Conservation (phyloP, 2,797 vertebrate species). For the Muscicapa striata region DNA sequence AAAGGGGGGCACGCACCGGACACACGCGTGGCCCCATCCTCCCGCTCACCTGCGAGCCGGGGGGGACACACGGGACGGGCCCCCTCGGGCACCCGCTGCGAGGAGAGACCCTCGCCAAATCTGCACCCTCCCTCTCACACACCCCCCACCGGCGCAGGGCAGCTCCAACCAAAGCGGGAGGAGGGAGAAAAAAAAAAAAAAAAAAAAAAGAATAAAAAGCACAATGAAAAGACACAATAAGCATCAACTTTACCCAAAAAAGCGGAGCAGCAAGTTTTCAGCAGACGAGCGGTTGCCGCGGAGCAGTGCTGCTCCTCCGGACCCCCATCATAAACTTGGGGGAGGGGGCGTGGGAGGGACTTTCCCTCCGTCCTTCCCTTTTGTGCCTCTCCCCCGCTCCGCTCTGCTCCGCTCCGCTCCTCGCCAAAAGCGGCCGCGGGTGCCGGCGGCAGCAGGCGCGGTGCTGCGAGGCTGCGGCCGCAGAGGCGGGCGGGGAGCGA, state of each 20-base stretch:
- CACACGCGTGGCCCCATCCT: not conserved
- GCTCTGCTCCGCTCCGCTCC: not conserved
- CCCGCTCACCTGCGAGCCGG: not conserved
- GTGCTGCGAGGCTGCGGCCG: constrained; percentile 21
- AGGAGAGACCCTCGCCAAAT: not conserved
- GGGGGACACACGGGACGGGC: not conserved
- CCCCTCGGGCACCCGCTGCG: not conserved
- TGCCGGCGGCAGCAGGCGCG: constrained; percentile 1
- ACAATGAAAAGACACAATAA: constrained; percentile 34
- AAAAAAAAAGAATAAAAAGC: not conserved
- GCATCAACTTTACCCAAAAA: constrained; percentile 75
- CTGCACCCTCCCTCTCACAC: not conserved
- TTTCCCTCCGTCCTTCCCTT: constrained; percentile 53
- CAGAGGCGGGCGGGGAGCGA: not conserved
- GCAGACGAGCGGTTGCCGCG: constrained; percentile 66
- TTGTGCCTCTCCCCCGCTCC: constrained; percentile 21
- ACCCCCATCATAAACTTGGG: constrained; percentile 75
- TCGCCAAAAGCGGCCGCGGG: constrained; percentile 68
- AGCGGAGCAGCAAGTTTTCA: constrained; percentile 75
- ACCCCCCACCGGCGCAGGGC: not conserved
- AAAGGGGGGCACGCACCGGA: not conserved
- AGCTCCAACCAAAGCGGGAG: not conserved
- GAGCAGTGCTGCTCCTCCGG: constrained; percentile 51
- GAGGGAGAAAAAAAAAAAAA: not conserved
- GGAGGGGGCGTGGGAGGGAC: constrained; percentile 48